Conservation (phyloP, 1,140 invertebrate genomes). For the Triops longicaudatus region DNA sequence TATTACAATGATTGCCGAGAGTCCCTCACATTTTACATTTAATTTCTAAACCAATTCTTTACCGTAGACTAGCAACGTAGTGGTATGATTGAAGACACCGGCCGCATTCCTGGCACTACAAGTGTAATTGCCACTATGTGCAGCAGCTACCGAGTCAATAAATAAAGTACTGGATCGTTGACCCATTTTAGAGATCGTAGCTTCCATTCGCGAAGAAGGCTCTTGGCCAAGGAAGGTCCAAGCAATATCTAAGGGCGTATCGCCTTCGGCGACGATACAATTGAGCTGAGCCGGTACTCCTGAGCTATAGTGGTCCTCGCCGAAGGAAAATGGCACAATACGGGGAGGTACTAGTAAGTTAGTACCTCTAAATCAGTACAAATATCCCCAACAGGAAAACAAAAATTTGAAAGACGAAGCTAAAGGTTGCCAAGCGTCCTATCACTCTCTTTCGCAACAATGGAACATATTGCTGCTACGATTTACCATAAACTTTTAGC, state of each 20-base stretch:
- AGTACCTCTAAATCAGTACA: slow-evolving; percentile 7
- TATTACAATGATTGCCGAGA: not conserved
- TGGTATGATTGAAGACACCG: slow-evolving; percentile 44
- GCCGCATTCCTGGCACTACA: slow-evolving; percentile 55
- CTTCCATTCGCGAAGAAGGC: slow-evolving; percentile 38
- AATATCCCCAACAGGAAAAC: not conserved
- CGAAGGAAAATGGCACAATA: slow-evolving; percentile 55
- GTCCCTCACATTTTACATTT: not conserved
- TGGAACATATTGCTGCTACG: not conserved
- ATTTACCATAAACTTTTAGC: slow-evolving; percentile 31
- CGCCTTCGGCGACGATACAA: slow-evolving; percentile 78
- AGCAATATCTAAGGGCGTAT: slow-evolving; percentile 64
- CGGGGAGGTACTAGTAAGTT: slow-evolving; percentile 51
- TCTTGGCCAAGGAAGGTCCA: slow-evolving; percentile 62
- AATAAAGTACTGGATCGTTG: slow-evolving; percentile 61
- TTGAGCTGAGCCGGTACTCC: slow-evolving; percentile 51
- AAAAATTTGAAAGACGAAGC: not conserved
- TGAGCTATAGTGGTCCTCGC: slow-evolving; percentile 37
- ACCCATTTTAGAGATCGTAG: slow-evolving; percentile 48
- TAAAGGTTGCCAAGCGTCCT: not conserved
- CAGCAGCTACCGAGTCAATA: slow-evolving; percentile 62
- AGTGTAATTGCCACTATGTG: slow-evolving; percentile 69
- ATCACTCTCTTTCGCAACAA: not conserved
- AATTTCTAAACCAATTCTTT: slow-evolving; percentile 13
- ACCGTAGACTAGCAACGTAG: slow-evolving; percentile 58